These are phyloP conservation scores for Bombylius major DNA, from an alignment of 2,888 invertebrate genomes.

Conservation along the genomic window DNA sequence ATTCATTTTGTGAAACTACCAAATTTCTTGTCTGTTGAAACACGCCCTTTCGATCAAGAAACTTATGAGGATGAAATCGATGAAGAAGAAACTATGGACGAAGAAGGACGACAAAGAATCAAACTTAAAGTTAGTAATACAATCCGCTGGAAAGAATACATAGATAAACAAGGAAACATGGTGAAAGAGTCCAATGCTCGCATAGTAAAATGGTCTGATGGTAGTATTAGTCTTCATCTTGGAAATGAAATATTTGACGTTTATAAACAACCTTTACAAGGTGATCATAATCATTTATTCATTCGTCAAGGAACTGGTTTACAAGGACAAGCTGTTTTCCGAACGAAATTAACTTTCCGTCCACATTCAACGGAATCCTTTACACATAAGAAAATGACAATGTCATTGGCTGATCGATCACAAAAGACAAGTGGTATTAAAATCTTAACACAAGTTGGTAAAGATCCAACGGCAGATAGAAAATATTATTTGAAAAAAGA, in stretches of 20 bases:
- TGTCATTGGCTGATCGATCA: constrained; percentile 90
- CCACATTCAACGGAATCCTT: constrained; percentile 98
- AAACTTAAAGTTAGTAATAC: constrained; percentile 96
- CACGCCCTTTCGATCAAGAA: constrained; percentile 85
- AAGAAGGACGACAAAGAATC: constrained; percentile 78
- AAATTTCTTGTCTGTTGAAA: constrained; percentile 96
- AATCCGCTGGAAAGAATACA: constrained; percentile 80
- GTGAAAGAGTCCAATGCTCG: constrained; percentile 88
- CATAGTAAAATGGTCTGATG: constrained; percentile 95
- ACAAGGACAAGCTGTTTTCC: constrained; percentile 94
- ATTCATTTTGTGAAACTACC: constrained; percentile 94
- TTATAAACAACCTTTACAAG: constrained; percentile 84
- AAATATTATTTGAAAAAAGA: constrained; percentile 92
- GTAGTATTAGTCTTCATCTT: constrained; percentile 90
- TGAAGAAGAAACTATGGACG: constrained; percentile 94
- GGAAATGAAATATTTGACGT: constrained; percentile 98
- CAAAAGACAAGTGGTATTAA: constrained; percentile 91
- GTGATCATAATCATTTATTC: constrained; percentile 95
- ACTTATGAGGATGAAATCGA: constrained; percentile 98
- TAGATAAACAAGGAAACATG: constrained; percentile 69
- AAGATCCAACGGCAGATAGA: constrained; percentile 87
- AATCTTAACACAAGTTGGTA: constrained; percentile 67
- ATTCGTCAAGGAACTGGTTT: constrained; percentile 96
- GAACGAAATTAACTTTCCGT: constrained; percentile 91
- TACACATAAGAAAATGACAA: constrained; percentile 97